These are phyloP conservation scores for Drosophila nasuta DNA, from an alignment of 1,140 invertebrate species.

Conservation along the genomic window DNA sequence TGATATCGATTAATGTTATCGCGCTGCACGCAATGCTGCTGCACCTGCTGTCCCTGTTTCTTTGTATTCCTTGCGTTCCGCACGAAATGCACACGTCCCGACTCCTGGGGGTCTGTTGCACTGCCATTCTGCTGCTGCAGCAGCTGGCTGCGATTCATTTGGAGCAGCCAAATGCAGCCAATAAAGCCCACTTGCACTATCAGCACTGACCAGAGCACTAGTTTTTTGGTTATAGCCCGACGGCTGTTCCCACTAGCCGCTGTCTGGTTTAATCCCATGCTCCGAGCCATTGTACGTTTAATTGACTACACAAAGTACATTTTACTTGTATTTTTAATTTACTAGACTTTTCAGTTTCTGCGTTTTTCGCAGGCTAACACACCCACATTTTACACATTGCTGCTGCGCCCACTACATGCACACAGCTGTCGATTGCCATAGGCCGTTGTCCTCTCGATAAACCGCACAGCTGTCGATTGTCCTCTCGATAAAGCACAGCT, in stretches of 20 bases:
- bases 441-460: slow-evolving; percentile 11
- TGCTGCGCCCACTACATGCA: slow-evolving; percentile 37
- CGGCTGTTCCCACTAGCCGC: slow-evolving; percentile 30
- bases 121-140: slow-evolving; percentile 32
- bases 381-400: slow-evolving; percentile 54
- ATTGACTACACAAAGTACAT: slow-evolving; percentile 26
- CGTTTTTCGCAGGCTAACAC: slow-evolving; percentile 53
- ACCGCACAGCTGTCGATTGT: slow-evolving; percentile 57
- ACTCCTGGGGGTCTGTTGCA: neutral
- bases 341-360: slow-evolving; percentile 14
- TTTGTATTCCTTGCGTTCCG: slow-evolving; percentile 4
- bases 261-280: slow-evolving; percentile 23
- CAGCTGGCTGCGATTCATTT: slow-evolving; percentile 54
- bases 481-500: slow-evolving; percentile 55
- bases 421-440: slow-evolving; percentile 54
- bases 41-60: neutral
- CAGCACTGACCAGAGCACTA: slow-evolving; percentile 73
- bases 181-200: slow-evolving; percentile 73
- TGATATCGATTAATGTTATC: slow-evolving; percentile 71
- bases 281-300: slow-evolving; percentile 51
- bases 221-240: slow-evolving; percentile 66
- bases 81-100: slow-evolving; percentile 55
- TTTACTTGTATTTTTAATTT: slow-evolving; percentile 31
- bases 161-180: slow-evolving; percentile 74
- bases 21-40: slow-evolving; percentile 32